phyloP scores from a whole-genome alignment of 35 echinoderm and acorn worm genomes.

The Stichopus chloronotus region DNA sequence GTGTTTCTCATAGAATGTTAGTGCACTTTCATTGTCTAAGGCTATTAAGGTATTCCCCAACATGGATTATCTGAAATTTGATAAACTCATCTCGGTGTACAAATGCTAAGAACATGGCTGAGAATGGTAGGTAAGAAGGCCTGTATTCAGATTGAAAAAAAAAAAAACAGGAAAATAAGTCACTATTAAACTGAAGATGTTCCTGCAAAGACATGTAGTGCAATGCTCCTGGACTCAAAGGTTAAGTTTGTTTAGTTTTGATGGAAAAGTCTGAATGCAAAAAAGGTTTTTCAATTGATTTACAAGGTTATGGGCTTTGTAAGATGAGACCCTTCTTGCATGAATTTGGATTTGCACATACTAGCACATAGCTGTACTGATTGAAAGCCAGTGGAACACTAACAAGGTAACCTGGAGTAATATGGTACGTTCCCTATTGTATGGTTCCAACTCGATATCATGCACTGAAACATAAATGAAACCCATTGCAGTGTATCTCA shows the following conservation, averaged over 20 bases:
- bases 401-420: too few relatives aligned
- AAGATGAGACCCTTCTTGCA: neutral
- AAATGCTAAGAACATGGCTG: too few relatives aligned
- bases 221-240: neutral
- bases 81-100: too few relatives aligned
- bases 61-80: too few relatives aligned
- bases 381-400: too few relatives aligned
- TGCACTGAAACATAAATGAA: too few relatives aligned
- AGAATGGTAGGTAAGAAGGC: constrained; percentile 5
- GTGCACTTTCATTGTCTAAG: too few relatives aligned
- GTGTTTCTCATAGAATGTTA: too few relatives aligned
- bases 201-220: neutral
- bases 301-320: neutral
- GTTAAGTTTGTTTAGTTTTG: constrained; percentile 11
- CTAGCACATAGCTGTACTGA: neutral
- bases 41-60: too few relatives aligned
- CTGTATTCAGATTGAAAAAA: neutral
- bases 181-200: neutral
- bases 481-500: too few relatives aligned
- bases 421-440: too few relatives aligned
- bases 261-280: constrained; percentile 2
- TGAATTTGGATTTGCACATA: neutral
- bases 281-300: neutral
- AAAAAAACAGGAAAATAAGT: neutral
- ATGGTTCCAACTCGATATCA: too few relatives aligned